phyloP scores from a whole-genome alignment of 2,113 vertebrate genomes.

The Rhinopomastus cyanomelas region DNA sequence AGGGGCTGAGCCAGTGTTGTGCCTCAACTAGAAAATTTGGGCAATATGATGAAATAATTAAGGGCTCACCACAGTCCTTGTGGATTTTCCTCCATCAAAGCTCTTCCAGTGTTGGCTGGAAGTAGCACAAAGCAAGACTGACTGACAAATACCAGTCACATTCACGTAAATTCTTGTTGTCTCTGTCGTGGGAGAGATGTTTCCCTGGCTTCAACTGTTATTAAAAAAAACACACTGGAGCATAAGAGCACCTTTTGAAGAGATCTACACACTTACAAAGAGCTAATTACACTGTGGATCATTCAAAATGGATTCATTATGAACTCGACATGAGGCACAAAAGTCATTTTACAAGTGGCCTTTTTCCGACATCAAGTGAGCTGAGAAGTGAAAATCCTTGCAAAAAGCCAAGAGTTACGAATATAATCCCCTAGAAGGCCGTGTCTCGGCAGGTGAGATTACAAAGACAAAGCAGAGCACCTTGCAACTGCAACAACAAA shows the following conservation, averaged over 20 bases:
- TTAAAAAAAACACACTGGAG: neutral
- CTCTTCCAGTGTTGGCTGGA: neutral
- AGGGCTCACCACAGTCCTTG: neutral
- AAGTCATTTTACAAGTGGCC: neutral
- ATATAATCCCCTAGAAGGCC: neutral
- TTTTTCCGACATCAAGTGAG: neutral
- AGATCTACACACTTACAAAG: neutral
- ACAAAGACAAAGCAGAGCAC: conserved; percentile 17
- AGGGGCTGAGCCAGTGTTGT: neutral
- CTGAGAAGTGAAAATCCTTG: neutral
- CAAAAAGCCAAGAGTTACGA: neutral
- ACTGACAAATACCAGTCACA: neutral
- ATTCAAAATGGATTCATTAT: conserved; percentile 19
- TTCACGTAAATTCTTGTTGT: neutral
- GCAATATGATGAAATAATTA: neutral
- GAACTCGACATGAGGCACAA: neutral
- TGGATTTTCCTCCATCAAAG: neutral
- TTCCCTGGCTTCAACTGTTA: neutral
- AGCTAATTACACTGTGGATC: conserved; percentile 7
- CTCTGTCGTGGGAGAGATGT: neutral
- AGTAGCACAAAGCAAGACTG: neutral
- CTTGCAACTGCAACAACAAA: conserved; percentile 26
- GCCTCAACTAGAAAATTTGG: neutral
- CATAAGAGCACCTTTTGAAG: neutral
- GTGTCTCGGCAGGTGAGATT: neutral